Percentiles rank a stretch among this genome's conserved stretches.
phyloP scores from a whole-genome alignment of 2,113 vertebrate species.

The Psilopogon haemacephalus region DNA sequence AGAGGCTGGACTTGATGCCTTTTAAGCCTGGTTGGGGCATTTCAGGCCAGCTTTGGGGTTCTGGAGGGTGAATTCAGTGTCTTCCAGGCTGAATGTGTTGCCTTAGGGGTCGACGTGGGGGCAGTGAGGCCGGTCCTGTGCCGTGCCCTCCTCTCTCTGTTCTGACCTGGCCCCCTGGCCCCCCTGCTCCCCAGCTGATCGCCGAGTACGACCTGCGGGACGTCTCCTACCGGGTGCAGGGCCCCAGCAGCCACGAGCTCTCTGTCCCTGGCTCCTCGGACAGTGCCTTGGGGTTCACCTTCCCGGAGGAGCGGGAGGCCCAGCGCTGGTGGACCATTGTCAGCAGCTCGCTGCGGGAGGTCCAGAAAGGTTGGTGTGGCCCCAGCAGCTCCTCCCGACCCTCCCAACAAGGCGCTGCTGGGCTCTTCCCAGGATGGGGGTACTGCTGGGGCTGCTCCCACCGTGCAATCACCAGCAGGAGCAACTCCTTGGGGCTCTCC shows the following conservation, averaged over 20 bases:
- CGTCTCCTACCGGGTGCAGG: constrained; percentile 78
- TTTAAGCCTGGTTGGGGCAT: background rate
- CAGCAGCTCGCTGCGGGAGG: constrained; percentile 83
- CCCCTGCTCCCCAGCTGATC: background rate
- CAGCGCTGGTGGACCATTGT: constrained; percentile 86
- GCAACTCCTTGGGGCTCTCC: no score
- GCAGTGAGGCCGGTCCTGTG: no score
- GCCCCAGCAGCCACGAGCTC: constrained; percentile 80
- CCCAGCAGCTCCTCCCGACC: background rate
- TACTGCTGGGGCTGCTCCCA: background rate
- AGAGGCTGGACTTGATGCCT: background rate
- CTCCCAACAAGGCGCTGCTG: no score
- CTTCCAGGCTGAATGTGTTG: background rate
- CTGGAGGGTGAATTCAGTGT: background rate
- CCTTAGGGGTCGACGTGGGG: no score
- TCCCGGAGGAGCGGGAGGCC: constrained; percentile 83
- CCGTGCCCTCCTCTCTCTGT: no score
- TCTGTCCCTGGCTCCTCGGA: constrained; percentile 60
- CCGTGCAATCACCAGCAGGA: background rate
- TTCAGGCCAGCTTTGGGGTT: background rate
- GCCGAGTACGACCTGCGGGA: constrained; percentile 80
- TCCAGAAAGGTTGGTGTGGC: constrained; percentile 75
- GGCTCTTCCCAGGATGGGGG: background rate
- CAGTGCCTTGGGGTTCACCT: constrained; percentile 77
- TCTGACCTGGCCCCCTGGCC: background rate